Evolutionary conservation across 2,888 invertebrate species (phyloP), one percentile per base, ranked within the genome.

Genomic region (Mythimna loreyi): DNA sequence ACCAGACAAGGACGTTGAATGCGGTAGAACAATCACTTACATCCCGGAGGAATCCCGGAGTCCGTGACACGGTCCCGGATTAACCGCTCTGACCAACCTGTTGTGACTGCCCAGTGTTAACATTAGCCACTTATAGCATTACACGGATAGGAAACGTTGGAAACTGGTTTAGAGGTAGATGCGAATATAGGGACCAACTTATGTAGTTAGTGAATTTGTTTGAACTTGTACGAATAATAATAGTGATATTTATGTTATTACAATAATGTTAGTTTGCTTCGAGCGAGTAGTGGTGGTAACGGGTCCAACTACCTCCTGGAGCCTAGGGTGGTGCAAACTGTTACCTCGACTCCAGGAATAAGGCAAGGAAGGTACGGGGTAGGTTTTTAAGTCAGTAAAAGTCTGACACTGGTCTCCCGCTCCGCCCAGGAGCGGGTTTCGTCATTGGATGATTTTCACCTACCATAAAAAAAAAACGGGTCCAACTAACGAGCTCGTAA

Each of bases 71-170:
- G 63, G 56, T 52, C 47, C 25, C 52, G 43, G 72, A 72, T 76
- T 72, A 76, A 67, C 45, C 57, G 33, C 45, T 50, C n/a, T 72
- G 45, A 45, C 67, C 72, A 49, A 72, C 63, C 59, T 75, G 72
- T 75, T 67, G 72, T 76, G 25, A 57, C 63, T 53, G 36, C 49
- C 11, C 36, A 53, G 49, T 76, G 76, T 72, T 76, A 72, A 76
- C 67, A 76, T 64, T 49, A 57, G 21, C 72, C 67, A 61, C 63
- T 76, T 72, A 72, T 28, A 55, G 47, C n/a, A 36, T 75, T 61
- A 67, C 76, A 58, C 16, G 60, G 49, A 16, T 45, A 64, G 47
- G 25, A 64, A 53, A 25, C 21, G n/a, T n/a, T 56, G n/a, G 33
- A 30, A 45, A 40, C 13, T 63, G n/a, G 43, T 62, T 40, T 58